Base-by-base conservation (phyloP, 2,888 invertebrate genomes). In the Drosophila mayaguana region DNA sequence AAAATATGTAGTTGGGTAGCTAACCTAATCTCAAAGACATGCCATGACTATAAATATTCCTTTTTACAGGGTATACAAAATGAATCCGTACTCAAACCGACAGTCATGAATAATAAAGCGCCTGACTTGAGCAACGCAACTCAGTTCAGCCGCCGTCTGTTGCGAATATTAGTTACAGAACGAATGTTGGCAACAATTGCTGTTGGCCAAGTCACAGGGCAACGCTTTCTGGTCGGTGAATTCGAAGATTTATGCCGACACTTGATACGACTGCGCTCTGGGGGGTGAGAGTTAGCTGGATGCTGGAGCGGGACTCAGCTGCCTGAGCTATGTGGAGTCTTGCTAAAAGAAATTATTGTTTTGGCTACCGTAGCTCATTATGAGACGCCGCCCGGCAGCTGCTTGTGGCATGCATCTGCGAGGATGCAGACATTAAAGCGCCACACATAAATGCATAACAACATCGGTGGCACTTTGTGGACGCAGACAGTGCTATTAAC, bases 191-290 rank as follows among this genome's bases (percentile, higher is more conserved):
- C 34, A n/a, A 59, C 65, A 54, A 62, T 63, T 60, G 62, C 45
- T 69, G 60, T 64, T 63, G 79, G 80, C 80, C 85, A 83, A 48
- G 83, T 81, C 85, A 71, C 85, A 74, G 73, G 76, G 80, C 84
- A 82, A 85, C 83, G 80, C 78, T 88, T 88, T 83, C 82, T 86
- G 86, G 83, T 88, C 66, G 65, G 80, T 70, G 87, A 82, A 80
- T 83, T 87, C 81, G 74, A 89, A 85, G 89, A 89, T 87, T 87
- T 87, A 89, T 88, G 83, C 87, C 78, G 86, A 88, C 86, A 89
- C 71, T 78, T 83, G 85, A 72, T 81, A 78, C 42, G 60, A 63
- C 51, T 36, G 54, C 51, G 51, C 54, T 46, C 25, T 18, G 36
- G 48, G 36, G 48, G 50, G 18, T 25, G 38, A 36, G 20, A 11